Evolutionary conservation across 1,140 invertebrate genomes (phyloP).

Genomic region (Eubasilissa regina): DNA sequence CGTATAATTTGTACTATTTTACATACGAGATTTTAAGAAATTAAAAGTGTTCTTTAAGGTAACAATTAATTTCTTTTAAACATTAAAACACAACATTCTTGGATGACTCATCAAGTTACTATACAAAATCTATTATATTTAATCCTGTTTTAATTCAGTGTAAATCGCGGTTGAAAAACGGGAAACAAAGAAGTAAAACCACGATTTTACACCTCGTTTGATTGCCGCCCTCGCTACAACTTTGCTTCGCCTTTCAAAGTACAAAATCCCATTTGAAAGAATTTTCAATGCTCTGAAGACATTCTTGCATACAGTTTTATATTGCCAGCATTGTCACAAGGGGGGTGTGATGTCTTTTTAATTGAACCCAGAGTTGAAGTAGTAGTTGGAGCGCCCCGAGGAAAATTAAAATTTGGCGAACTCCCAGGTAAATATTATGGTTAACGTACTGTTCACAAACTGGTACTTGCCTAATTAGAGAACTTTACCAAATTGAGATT

Average conservation of each 20-base stretch:
- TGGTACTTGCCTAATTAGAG: no score
- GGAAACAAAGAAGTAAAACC: conserved; percentile 23
- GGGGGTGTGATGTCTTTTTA: background rate
- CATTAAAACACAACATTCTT: no score
- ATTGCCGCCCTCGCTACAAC: conserved; percentile 25
- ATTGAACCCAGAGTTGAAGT: background rate
- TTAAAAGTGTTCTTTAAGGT: no score
- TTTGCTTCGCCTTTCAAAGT: background rate
- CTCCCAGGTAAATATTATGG: background rate
- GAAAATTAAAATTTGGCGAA: background rate
- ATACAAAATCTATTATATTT: background rate
- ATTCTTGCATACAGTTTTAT: background rate
- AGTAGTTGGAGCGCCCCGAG: background rate
- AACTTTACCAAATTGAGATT: no score
- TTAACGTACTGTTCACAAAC: no score
- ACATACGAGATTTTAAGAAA: no score
- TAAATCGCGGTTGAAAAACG: conserved; percentile 9
- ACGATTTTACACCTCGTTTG: conserved; percentile 38
- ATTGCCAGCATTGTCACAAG: background rate
- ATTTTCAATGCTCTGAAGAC: background rate
- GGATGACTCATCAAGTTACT: background rate
- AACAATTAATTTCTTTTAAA: no score
- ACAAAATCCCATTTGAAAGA: conserved; percentile 1
- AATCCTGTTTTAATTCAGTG: background rate
- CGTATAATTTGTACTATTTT: no score